Conservation (phyloP, 2,888 invertebrate genomes). For the Amphiduros pacificus region DNA sequence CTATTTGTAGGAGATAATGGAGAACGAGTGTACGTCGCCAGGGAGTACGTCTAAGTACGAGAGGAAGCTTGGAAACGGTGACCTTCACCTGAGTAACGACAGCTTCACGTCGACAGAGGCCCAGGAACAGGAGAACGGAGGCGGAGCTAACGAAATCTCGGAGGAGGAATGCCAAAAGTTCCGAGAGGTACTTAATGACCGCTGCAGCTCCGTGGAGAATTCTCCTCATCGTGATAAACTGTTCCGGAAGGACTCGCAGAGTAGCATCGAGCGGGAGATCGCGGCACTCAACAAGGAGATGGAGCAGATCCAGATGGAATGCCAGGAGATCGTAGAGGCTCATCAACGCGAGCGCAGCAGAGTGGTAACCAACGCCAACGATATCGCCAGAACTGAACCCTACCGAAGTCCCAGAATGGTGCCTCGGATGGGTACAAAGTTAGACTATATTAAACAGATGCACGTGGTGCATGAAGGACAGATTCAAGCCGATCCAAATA, state of each 20-base stretch:
- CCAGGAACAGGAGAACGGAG: slow-evolving; percentile 27
- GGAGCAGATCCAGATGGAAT: slow-evolving; percentile 66
- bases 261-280: slow-evolving; percentile 64
- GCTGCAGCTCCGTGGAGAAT: slow-evolving; percentile 35
- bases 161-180: slow-evolving; percentile 49
- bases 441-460: slow-evolving; percentile 44
- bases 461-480: slow-evolving; percentile 6
- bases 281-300: slow-evolving; percentile 66
- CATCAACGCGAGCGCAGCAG: slow-evolving; percentile 45
- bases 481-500: background rate
- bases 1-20: slow-evolving; percentile 46
- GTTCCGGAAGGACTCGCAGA: slow-evolving; percentile 43
- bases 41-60: slow-evolving; percentile 15
- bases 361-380: slow-evolving; percentile 23
- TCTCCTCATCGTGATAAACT: slow-evolving; percentile 14
- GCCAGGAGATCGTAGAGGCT: slow-evolving; percentile 60
- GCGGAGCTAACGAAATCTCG: slow-evolving; percentile 43
- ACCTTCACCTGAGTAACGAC: slow-evolving; percentile 51
- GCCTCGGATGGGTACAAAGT: slow-evolving; percentile 56
- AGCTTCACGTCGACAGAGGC: slow-evolving; percentile 45
- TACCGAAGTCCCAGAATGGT: slow-evolving; percentile 44
- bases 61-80: slow-evolving; percentile 49
- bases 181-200: slow-evolving; percentile 46
- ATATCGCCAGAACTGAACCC: slow-evolving; percentile 31
- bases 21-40: slow-evolving; percentile 41